Percentiles rank a stretch among this genome's conserved stretches.
Evolutionary conservation across 2,888 invertebrate genomes (phyloP).

Genomic region (Arctia plantaginis): DNA sequence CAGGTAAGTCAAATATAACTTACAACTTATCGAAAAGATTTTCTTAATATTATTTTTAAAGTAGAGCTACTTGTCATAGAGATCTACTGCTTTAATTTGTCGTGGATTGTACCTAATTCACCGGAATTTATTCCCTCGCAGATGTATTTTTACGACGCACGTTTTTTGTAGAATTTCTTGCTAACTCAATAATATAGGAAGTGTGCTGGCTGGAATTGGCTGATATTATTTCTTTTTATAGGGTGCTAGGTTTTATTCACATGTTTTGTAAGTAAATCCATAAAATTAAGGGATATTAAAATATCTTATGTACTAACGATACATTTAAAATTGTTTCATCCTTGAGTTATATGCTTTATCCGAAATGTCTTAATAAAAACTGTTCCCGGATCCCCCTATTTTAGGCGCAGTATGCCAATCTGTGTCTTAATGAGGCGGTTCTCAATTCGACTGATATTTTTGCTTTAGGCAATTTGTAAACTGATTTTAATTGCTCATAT

Average conservation of each 20-base stretch:
- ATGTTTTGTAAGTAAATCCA: neutral
- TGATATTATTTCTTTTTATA: conserved; percentile 10
- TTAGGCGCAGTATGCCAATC: neutral
- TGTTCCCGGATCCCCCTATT: neutral
- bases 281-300: neutral
- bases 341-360: neutral
- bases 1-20: neutral
- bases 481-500: neutral
- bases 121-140: conserved; percentile 24
- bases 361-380: neutral
- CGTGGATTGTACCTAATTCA: conserved; percentile 28
- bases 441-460: too few species aligned
- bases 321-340: neutral
- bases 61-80: conserved; percentile 22
- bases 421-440: neutral
- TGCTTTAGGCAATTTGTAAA: too few species aligned
- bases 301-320: neutral
- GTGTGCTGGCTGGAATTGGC: conserved; percentile 12
- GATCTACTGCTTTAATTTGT: conserved; percentile 23
- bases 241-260: neutral
- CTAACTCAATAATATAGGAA: conserved; percentile 27
- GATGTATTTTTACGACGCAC: conserved; percentile 28
- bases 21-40: conserved; percentile 1
- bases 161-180: conserved; percentile 21
- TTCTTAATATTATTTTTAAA: conserved; percentile 19